Conservation (phyloP, 2,113 vertebrate genomes). For the Melanostigma gelatinosum region DNA sequence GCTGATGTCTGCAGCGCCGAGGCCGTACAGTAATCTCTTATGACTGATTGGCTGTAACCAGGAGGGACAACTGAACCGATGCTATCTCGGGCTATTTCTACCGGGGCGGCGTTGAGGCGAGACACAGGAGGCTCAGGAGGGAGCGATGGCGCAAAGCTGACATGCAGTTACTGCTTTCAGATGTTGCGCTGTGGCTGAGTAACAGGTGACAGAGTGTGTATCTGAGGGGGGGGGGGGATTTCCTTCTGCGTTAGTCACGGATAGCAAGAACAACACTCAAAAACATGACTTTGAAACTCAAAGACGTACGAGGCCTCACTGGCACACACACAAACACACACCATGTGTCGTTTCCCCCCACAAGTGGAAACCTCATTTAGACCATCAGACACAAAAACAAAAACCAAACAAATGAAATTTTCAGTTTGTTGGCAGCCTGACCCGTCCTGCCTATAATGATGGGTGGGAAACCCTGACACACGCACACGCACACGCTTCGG, state of each 20-base stretch:
- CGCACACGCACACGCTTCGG: conserved; percentile 7
- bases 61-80: conserved; percentile 36
- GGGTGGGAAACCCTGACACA: conserved; percentile 49
- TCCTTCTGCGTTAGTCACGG: conserved; percentile 58
- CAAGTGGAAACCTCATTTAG: conserved; percentile 39
- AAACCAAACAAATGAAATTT: conserved; percentile 54
- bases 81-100: conserved; percentile 40
- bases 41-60: conserved; percentile 58
- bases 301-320: conserved; percentile 1
- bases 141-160: conserved; percentile 14
- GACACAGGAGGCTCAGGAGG: background rate
- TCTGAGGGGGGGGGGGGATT: conserved; percentile 56
- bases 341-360: background rate
- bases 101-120: conserved; percentile 1
- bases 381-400: conserved; percentile 31
- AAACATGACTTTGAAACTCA: conserved; percentile 34
- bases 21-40: conserved; percentile 32
- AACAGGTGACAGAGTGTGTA: conserved; percentile 42
- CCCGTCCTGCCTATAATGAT: conserved; percentile 29
- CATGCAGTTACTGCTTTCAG: conserved; percentile 41
- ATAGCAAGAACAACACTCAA: conserved; percentile 46
- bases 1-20: conserved; percentile 43
- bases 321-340: conserved; percentile 6
- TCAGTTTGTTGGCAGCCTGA: conserved; percentile 38
- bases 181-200: conserved; percentile 11